Conservation (phyloP, 2,113 vertebrate genomes). For the Phocoena sinus region DNA sequence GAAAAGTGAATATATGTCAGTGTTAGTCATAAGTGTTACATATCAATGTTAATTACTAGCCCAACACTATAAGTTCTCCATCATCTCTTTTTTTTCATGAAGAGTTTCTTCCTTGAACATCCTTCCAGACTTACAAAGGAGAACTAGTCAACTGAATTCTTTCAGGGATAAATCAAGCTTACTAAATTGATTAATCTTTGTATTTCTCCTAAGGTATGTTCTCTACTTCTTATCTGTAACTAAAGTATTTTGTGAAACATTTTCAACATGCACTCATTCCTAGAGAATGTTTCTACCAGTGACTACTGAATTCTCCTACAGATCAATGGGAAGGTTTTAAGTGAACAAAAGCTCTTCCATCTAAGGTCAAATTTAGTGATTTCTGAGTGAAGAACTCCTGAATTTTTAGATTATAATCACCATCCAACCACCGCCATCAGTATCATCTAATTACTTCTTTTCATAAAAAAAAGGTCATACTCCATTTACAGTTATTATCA, state of each 20-base stretch:
- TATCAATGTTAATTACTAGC: neutral
- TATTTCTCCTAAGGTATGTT: neutral
- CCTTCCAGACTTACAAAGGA: neutral
- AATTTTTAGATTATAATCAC: neutral
- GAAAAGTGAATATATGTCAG: neutral
- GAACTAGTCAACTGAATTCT: neutral
- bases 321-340: neutral
- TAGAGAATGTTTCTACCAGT: neutral
- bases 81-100: neutral
- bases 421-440: neutral
- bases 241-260: neutral
- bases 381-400: neutral
- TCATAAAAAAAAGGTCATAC: neutral
- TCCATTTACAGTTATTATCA: neutral
- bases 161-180: neutral
- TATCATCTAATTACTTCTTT: neutral
- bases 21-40: neutral
- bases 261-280: neutral
- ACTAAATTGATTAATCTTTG: neutral
- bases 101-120: neutral
- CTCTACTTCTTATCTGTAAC: neutral
- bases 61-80: neutral
- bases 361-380: neutral
- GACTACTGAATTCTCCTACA: neutral
- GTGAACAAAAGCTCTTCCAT: neutral